Evolutionary conservation across 2,797 vertebrate species (phyloP), one percentile per base, ranked within the genome.

Genomic region (Pygocentrus nattereri): DNA sequence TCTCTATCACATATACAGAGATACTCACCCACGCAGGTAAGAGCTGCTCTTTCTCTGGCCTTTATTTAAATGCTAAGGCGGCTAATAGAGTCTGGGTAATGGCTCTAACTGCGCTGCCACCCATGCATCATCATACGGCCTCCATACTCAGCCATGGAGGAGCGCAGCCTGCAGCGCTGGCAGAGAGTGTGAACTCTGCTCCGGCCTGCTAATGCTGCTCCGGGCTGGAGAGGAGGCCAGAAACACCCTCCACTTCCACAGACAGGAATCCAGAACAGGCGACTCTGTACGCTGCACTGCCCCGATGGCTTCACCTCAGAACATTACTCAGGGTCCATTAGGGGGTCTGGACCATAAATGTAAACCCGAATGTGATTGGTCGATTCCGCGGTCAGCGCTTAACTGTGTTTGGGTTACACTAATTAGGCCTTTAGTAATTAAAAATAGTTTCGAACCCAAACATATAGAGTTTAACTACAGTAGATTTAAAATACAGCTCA

Each of bases 41-140:
- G 58, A n/a, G 5, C 11, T 21, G 7, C 18, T 8, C 34, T 38
- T 67, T 12, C 38, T 69, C 38, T 69, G 64, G 31, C 64, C 34
- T 41, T 67, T 67, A 67, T 67, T n/a, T 67, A 41, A 41, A 70
- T 49, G 67, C 41, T 70, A 49, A 70, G 16, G n/a, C 23, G 6
- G 23, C 44, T 23, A 21, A 70, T 44, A 49, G 64, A 67, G 21
- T n/a, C 34, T 41, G 19, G 2, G 19, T 67, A 41, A 67, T 21
- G 64, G 19, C 7, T 44, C 13, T 44, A 67, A 67, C 34, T 0
- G 41, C 5, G 4, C 67, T 15, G 8, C 12, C 23, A 19, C 64
- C 23, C 31, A 21, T 25, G 64, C 41, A 30, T 18, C 31, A 70
- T 70, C 23, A 15, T 44, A 25, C 41, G 16, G 12, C 67, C 38